Base-by-base conservation (phyloP, 2,113 vertebrate species). In the Colossoma macropomum region DNA sequence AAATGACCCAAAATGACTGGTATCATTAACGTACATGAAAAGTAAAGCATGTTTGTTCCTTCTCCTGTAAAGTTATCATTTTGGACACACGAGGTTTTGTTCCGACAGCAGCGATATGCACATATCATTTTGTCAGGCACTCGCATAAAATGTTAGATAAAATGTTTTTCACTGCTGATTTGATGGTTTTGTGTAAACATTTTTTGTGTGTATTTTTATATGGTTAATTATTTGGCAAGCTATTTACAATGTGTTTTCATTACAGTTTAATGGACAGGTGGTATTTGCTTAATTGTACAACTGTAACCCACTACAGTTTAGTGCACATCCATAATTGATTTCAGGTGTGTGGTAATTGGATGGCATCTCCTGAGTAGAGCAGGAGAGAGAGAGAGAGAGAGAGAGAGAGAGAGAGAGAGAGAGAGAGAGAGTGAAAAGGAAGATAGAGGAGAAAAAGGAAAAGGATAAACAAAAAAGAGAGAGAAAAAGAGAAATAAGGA, bases 281-380 rank as follows among this genome's bases (percentile, higher is more conserved):
- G 25, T 13, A 10, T 71, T 45, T 12, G 17, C 10, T 23, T 45
- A 71, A 71, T 71, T 71, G 68, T 45, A n/a, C 38, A 71, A 45
- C 68, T 45, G 9, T 71, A 62, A 62, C 50, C 52, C 21, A 69
- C 10, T 54, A 48, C 50, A 62, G 48, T 54, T 59, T 62, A 38
- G 62, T 56, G 25, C 66, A 38, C 16, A 62, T 52, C 19, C 62
- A 38, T 70, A 75, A 79, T 75, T 86, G 70, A 75, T 86, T 82
- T 78, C 69, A 77, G 60, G 69, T 77, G 84, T 71, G 68, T 81
- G 66, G 59, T 81, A 81, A 62, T 81, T 73, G 56, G 48, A 60
- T 56, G 32, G 66, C 70, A 41, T 75, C 23, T 84, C 68, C 45
- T 32, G 63, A 66, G 52, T 13, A 60, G 68, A 59, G 54, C 48